Evolutionary conservation across 2,888 invertebrate genomes (phyloP), one percentile per base, ranked within the genome.

Genomic region (Mechanitis messenoides): DNA sequence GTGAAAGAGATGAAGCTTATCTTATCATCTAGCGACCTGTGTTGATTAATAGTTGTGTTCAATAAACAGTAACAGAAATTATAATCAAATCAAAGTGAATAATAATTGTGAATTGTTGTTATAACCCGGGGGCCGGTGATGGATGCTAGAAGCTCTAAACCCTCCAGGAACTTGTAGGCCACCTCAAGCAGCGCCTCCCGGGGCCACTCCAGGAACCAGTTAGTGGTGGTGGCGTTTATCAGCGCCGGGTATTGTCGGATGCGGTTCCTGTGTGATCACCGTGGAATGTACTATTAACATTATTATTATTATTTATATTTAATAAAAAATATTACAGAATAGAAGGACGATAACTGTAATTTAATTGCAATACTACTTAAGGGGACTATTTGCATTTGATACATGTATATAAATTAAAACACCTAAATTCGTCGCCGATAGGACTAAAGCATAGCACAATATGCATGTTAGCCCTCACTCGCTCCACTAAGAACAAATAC

Each of bases 171-270:
- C 84, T 94, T 95, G 78, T 94, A 93, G 11, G 97, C 96, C 7
- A 97, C 96, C 85, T 97, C 96, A n/a, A 97, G 87, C 60, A 97
- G 89, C 45, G 97, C 97, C 77, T 96, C 95, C 64, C 93, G 92
- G 0, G 97, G 96, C 97, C 97, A 97, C 74, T 95, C 94, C 74
- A 93, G 92, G 85, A 97, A 96, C 96, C 96, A 97, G 83, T 97
- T 96, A 33, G 96, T 96, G 0, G 96, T 96, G 0, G 96, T 95
- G 68, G 95, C 94, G 86, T 96, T 97, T 53, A 97, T 94, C 61
- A 97, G 86, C 0, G 96, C 94, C 1, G 97, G 97, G 84, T 96
- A 97, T 81, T 96, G 96, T 9, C 97, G 93, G 71, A 97, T 92
- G 61, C 96, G 93, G 74, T 94, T 94, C 75, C 96, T 93, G 20